Evolutionary conservation across 2,797 vertebrate species (phyloP), one percentile per base, ranked within the genome.

Genomic region (Pempheris klunzingeri): DNA sequence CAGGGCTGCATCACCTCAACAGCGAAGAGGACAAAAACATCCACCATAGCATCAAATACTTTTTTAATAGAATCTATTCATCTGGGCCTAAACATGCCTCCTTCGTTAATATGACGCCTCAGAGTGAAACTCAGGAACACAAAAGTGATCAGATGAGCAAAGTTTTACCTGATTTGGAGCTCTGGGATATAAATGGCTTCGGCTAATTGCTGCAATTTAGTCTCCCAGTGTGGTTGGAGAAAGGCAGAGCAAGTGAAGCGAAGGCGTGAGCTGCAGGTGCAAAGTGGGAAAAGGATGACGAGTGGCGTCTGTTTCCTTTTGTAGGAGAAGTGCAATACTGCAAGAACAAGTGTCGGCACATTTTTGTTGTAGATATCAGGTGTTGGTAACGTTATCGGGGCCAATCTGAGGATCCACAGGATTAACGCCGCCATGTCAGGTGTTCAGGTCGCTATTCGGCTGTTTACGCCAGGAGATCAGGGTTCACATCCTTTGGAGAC

Each of bases 161-260:
- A 75, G 74, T 68, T 77, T 76, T 78, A 78, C 82, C 79, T 85
- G 82, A 88, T 87, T 81, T 80, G 83, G 88, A 91, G 80, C 83
- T 84, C 78, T 75, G 65, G 86, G 88, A 92, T 91, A 86, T 87
- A 90, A 92, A 92, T 89, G 87, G 90, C 86, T 87, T 67, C 38
- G 77, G 80, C 86, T 94, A 93, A 95, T 93, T 93, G 92, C 92
- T 82, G 71, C 82, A 77, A n/a, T 93, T 93, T 92, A 92, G 88
- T 86, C 84, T 69, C 85, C 78, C 87, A 54, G 72, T 75, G 87
- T 43, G 81, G 65, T 39, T 84, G 76, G 76, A 88, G 82, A 83
- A 73, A 75, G 55, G 46, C 80, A 70, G 66, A 82, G 72, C 53
- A 43, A 77, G 81, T 81, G 74, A 74, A 71, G 70, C 71, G 59